Conservation (phyloP, 2,113 vertebrate species). For the Bucco capensis region DNA sequence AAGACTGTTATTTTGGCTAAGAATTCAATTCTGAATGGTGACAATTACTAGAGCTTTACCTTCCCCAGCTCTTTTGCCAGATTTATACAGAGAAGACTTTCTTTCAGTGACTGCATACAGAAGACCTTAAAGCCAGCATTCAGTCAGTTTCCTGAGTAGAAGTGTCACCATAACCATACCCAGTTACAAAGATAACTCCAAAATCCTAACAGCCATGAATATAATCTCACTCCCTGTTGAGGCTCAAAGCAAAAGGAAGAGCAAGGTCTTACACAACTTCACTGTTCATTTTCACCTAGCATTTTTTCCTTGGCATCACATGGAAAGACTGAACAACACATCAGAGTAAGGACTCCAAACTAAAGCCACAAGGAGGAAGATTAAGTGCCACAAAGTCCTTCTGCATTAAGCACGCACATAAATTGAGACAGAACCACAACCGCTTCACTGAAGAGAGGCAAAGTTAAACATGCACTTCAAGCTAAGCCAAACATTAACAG, state of each 20-base stretch:
- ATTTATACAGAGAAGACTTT: background rate
- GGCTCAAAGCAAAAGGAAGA: background rate
- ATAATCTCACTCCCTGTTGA: background rate
- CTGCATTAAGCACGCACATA: background rate
- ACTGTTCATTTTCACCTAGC: background rate
- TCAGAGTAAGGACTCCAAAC: background rate
- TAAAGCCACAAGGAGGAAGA: background rate
- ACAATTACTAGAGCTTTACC: background rate
- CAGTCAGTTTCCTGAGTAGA: background rate
- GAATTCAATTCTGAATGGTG: background rate
- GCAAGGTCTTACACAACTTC: background rate
- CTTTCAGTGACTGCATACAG: background rate
- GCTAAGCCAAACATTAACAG: background rate
- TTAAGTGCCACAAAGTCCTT: background rate
- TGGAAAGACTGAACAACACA: background rate
- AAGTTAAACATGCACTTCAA: background rate
- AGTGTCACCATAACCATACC: background rate
- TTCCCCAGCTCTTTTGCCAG: background rate
- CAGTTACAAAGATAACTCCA: background rate
- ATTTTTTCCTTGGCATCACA: background rate
- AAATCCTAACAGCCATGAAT: background rate
- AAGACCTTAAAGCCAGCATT: background rate
- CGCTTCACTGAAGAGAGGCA: background rate
- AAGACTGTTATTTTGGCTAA: background rate
- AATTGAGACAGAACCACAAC: background rate